Evolutionary conservation across 1,140 invertebrate species (phyloP), one percentile per base, ranked within the genome.

Genomic region (Drosophila repletoides): DNA sequence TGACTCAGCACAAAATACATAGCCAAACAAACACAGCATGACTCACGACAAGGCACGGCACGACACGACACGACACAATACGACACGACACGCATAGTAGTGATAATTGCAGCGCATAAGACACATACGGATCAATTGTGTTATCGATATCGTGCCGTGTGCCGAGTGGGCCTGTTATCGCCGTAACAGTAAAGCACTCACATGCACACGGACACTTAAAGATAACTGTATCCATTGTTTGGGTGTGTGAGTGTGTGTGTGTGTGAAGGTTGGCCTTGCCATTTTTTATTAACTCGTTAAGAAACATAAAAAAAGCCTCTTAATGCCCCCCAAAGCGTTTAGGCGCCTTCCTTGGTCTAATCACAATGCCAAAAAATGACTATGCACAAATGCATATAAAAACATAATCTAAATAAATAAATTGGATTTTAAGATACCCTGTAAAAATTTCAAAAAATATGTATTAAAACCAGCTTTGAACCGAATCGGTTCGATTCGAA

Each of bases 1-100:
- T 67, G 64, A 61, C 7, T 52, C 46, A 52, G 56, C 64, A 67
- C 17, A 19, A 45, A 48, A 31, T 33, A 51, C n/a, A n/a, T n/a
- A n/a, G n/a, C n/a, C n/a, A n/a, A n/a, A 2, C 24, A 21, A 58
- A 46, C 40, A 17, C 24, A 28, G 14, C 14, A 46, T 61, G 64
- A 67, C 36, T 60, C 55, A 66, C 59, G 40, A 45, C 12, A 31
- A 28, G 10, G 48, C 48, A 51, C 48, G 48, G 24, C 5, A 36
- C 53, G n/a, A 7, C 17, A 24, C 40, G 17, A 15, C 5, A 7
- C 33, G n/a, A 12, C 41, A 65, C 22, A 38, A 34, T 15, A 38
- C 46, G 26, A 56, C 21, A 38, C 17, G 15, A 52, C 46, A 36
- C n/a, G n/a, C n/a, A n/a, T n/a, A n/a, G n/a, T n/a, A n/a, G n/a